phyloP scores from a whole-genome alignment of 1,140 invertebrate genomes.

The Hylaeus anthracinus region DNA sequence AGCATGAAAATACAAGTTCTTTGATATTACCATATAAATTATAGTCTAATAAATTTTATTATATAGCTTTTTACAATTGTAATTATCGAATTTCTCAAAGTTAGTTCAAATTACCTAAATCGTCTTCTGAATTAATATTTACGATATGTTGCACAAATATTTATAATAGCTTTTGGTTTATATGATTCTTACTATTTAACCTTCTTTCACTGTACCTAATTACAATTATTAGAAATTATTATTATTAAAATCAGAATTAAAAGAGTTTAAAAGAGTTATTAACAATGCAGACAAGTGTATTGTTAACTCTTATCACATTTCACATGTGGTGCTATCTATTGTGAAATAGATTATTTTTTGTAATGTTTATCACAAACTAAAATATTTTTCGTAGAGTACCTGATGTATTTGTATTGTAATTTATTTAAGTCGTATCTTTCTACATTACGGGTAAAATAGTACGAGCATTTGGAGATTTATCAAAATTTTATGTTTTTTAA shows the following conservation, averaged over 20 bases:
- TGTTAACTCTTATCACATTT: not conserved
- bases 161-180: not conserved
- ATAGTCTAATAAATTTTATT: not conserved
- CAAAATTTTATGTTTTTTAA: not conserved
- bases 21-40: not conserved
- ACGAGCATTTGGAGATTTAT: not conserved
- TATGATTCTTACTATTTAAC: not conserved
- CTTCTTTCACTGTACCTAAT: not conserved
- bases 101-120: not conserved
- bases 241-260: not conserved
- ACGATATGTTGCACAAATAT: conserved; percentile 30
- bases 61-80: not conserved
- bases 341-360: conserved; percentile 2
- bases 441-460: not conserved
- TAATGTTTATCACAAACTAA: not conserved
- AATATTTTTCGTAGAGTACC: conserved; percentile 30
- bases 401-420: conserved; percentile 31
- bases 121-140: not conserved
- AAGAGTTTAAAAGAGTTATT: not conserved
- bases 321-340: conserved; percentile 1
- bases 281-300: not conserved
- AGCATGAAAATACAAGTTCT: not conserved
- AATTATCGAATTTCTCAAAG: not conserved
- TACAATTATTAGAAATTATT: not conserved
- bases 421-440: conserved; percentile 16